These are phyloP conservation scores for Microhierax caerulescens DNA, from an alignment of 2,797 vertebrate genomes.

Conservation along the genomic window DNA sequence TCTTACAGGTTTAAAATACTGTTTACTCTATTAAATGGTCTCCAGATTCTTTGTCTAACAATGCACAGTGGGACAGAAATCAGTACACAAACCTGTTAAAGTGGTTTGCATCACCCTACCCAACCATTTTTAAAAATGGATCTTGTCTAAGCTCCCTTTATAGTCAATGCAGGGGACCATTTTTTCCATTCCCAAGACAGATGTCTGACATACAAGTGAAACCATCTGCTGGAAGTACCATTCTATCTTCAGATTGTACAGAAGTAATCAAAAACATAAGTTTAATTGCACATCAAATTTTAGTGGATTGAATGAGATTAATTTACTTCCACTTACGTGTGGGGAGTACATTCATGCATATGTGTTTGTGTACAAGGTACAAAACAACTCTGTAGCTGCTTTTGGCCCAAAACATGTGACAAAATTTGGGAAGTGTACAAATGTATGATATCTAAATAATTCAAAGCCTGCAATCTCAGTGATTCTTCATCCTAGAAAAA, in stretches of 20 bases:
- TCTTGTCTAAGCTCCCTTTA: background rate
- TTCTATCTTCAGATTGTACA: background rate
- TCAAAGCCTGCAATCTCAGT: background rate
- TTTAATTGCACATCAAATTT: background rate
- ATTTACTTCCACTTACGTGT: background rate
- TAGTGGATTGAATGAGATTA: background rate
- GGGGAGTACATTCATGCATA: background rate
- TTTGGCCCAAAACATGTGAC: background rate
- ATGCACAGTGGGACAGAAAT: background rate
- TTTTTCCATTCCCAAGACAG: background rate
- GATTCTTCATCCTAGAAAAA: background rate
- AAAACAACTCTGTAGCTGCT: background rate
- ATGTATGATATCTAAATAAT: background rate
- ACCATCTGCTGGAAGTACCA: background rate
- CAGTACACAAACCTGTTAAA: background rate
- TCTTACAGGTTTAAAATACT: background rate
- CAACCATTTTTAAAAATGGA: background rate
- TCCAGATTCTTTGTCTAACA: background rate
- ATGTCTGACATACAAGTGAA: background rate
- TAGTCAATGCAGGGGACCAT: background rate
- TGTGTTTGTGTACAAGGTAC: background rate
- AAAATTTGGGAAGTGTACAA: background rate
- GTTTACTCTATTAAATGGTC: background rate
- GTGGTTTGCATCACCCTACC: background rate
- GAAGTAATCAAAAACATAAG: background rate